Percentiles rank a stretch among this genome's conserved stretches.
Evolutionary conservation across 2,888 invertebrate species (phyloP).

Genomic region (Papilio demoleus): DNA sequence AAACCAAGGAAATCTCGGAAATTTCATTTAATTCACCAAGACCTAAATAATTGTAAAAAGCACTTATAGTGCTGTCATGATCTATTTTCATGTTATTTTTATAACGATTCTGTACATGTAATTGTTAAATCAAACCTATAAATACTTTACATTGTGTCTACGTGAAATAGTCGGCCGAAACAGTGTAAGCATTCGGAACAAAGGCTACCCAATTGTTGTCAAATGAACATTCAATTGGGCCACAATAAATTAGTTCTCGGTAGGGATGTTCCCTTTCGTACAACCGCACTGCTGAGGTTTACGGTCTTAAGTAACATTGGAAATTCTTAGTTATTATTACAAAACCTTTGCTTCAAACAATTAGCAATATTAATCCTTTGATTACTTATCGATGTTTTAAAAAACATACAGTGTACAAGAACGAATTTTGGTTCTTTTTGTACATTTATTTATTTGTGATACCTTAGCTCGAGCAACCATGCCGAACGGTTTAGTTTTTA

Average conservation of each 20-base stretch:
- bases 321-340: conserved; percentile 63
- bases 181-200: conserved; percentile 59
- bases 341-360: conserved; percentile 58
- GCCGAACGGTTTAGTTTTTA: too few relatives aligned
- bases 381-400: neutral
- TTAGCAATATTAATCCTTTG: conserved; percentile 8
- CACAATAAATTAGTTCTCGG: conserved; percentile 61
- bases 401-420: too few relatives aligned
- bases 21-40: too few relatives aligned
- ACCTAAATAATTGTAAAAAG: too few relatives aligned
- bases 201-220: conserved; percentile 76
- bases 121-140: neutral
- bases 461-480: too few relatives aligned
- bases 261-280: conserved; percentile 65
- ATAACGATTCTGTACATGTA: neutral
- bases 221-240: conserved; percentile 81
- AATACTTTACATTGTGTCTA: conserved; percentile 6
- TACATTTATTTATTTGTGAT: too few relatives aligned
- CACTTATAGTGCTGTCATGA: too few relatives aligned
- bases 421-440: too few relatives aligned
- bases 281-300: conserved; percentile 51
- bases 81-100: too few relatives aligned
- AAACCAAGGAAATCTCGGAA: too few relatives aligned
- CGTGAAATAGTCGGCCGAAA: conserved; percentile 1
- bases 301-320: conserved; percentile 45